These are phyloP conservation scores for Thereva nobilitata DNA, from an alignment of 2,888 invertebrate genomes.

Conservation along the genomic window DNA sequence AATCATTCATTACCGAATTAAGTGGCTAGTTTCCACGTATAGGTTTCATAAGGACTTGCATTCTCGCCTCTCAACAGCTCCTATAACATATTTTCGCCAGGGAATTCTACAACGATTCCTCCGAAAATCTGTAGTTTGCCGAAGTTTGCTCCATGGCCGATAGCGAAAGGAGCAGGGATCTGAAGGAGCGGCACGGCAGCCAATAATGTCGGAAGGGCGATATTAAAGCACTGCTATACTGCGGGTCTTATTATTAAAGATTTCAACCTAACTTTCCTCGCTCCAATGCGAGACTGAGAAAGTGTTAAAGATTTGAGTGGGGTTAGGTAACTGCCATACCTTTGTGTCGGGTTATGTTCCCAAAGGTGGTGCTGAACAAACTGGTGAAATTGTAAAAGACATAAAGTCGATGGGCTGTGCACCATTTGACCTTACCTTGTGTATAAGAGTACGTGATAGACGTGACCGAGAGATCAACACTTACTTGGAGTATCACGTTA, in stretches of 20 bases:
- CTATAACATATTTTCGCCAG: too few relatives aligned
- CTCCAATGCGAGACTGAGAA: too few relatives aligned
- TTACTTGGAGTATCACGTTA: conserved; percentile 30
- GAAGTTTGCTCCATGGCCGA: too few relatives aligned
- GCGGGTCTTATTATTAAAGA: conserved; percentile 1
- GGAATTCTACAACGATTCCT: too few relatives aligned
- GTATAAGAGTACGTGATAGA: conserved; percentile 21
- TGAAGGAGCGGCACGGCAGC: too few relatives aligned
- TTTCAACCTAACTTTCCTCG: not conserved
- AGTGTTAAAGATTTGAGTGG: too few relatives aligned
- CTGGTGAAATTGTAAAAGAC: not conserved
- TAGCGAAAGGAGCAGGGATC: too few relatives aligned
- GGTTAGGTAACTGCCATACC: too few relatives aligned
- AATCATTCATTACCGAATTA: conserved; percentile 59
- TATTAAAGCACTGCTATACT: conserved; percentile 1
- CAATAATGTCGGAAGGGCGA: not conserved
- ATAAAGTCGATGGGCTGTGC: conserved; percentile 37
- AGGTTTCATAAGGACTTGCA: not conserved
- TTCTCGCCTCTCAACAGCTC: too few relatives aligned
- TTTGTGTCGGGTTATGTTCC: too few relatives aligned
- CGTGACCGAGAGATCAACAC: conserved; percentile 36
- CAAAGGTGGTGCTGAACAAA: too few relatives aligned
- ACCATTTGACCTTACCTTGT: conserved; percentile 36
- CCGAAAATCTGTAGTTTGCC: too few relatives aligned
- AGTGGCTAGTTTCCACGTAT: conserved; percentile 48